A percentile compares a stretch with the other conserved stretches of the same genome.
phyloP scores from a whole-genome alignment of 2,888 invertebrate genomes.

The Uloborus plumipes region DNA sequence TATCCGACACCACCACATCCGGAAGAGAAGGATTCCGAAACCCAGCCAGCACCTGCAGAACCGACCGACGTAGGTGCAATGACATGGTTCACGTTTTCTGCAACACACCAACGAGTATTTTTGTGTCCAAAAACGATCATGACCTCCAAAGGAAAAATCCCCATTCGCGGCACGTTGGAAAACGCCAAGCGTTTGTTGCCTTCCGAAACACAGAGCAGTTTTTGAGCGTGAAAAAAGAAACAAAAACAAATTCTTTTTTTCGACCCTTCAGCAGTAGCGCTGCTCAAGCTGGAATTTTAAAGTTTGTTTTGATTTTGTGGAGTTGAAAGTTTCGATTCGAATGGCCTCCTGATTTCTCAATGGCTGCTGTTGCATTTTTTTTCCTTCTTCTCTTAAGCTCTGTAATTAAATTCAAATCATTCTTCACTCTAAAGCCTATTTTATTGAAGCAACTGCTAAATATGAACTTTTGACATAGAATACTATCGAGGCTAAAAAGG shows the following conservation, averaged over 20 bases:
- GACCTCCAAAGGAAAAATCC: conserved; percentile 29
- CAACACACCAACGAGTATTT: conserved; percentile 10
- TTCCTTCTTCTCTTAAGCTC: too few species aligned
- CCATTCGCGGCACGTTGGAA: conserved; percentile 42
- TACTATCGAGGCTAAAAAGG: too few species aligned
- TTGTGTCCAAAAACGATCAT: conserved; percentile 39
- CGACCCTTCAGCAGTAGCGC: conserved; percentile 18
- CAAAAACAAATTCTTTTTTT: conserved; percentile 3
- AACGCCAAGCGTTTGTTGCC: too few species aligned
- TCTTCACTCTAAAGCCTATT: too few species aligned
- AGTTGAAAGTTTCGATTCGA: too few species aligned
- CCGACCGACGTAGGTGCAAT: conserved; percentile 29
- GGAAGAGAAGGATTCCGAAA: neutral
- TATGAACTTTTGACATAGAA: too few species aligned
- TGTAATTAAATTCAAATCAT: too few species aligned
- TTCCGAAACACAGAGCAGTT: too few species aligned
- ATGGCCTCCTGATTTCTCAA: too few species aligned
- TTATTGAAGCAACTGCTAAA: too few species aligned
- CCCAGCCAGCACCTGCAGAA: too few species aligned
- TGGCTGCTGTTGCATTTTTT: too few species aligned
- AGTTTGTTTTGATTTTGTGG: neutral
- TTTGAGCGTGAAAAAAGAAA: neutral
- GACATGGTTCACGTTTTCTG: conserved; percentile 25
- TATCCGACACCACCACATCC: neutral
- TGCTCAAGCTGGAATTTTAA: conserved; percentile 8